Percentiles rank a stretch among this genome's conserved stretches.
Evolutionary conservation across 2,888 invertebrate genomes (phyloP).

Genomic region (Caenorhabditis sp.): DNA sequence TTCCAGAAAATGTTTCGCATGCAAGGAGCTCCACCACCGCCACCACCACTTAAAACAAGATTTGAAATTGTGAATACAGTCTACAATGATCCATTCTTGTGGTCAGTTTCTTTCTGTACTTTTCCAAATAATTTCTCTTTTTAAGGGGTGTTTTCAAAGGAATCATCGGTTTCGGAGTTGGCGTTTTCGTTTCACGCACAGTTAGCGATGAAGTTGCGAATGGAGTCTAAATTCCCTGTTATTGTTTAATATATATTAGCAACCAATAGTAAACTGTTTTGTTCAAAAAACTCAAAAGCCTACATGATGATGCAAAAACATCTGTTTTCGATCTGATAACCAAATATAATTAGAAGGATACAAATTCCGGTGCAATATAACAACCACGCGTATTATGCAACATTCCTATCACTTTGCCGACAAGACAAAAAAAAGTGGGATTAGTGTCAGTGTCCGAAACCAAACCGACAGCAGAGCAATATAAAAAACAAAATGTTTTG

Average conservation of each 20-base stretch:
- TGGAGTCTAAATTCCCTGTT: slow-evolving; percentile 18
- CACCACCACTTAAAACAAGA: slow-evolving; percentile 49
- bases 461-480: too few species aligned
- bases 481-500: too few species aligned
- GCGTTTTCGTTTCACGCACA: slow-evolving; percentile 50
- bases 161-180: slow-evolving; percentile 50
- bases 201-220: slow-evolving; percentile 57
- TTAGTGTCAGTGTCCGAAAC: too few species aligned
- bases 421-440: too few species aligned
- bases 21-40: slow-evolving; percentile 53
- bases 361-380: too few species aligned
- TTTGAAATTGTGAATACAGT: slow-evolving; percentile 50
- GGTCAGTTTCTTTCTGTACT: slow-evolving; percentile 20
- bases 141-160: slow-evolving; percentile 57
- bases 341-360: neutral
- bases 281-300: too few species aligned
- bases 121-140: neutral
- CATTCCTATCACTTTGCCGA: too few species aligned
- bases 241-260: neutral
- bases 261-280: neutral
- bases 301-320: neutral
- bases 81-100: slow-evolving; percentile 56
- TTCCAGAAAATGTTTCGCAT: slow-evolving; percentile 48
- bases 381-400: too few species aligned
- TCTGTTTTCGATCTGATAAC: neutral